Evolutionary conservation across 2,888 invertebrate species (phyloP).

Genomic region (Eulithis prunata): DNA sequence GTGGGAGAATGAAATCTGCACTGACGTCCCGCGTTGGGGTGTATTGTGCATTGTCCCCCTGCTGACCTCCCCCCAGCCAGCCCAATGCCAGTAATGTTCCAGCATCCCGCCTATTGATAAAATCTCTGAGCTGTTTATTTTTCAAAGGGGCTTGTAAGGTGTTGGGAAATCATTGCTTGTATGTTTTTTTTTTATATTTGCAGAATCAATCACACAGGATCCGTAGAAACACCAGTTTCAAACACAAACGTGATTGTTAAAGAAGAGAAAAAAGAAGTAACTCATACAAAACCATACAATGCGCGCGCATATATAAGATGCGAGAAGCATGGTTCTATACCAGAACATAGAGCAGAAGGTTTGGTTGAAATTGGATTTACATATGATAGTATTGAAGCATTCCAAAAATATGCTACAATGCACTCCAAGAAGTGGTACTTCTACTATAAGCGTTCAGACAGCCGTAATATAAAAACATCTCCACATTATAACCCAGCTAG

Average conservation of each 20-base stretch:
- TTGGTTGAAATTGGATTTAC: constrained; percentile 10
- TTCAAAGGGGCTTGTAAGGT: too few relatives aligned
- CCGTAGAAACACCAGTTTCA: not conserved
- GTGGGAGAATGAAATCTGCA: too few relatives aligned
- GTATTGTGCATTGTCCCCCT: too few relatives aligned
- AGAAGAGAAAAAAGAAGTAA: too few relatives aligned
- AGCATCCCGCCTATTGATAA: too few relatives aligned
- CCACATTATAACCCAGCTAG: constrained; percentile 1
- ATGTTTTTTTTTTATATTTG: not conserved
- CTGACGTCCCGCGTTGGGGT: too few relatives aligned
- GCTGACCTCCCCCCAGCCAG: too few relatives aligned
- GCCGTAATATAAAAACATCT: constrained; percentile 7
- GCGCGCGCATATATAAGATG: not conserved
- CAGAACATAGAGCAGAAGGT: constrained; percentile 17
- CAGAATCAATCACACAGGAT: not conserved
- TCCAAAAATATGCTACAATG: constrained; percentile 8
- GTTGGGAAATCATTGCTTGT: too few relatives aligned
- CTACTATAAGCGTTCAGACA: constrained; percentile 14
- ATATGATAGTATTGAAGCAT: constrained; percentile 17
- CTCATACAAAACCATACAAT: too few relatives aligned
- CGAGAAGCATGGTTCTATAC: constrained; percentile 10
- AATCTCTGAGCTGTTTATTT: too few relatives aligned
- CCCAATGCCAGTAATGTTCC: too few relatives aligned
- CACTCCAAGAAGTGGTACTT: constrained; percentile 26
- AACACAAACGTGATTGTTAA: not conserved